These are phyloP conservation scores for Helicolenus hilgendorfi DNA, from an alignment of 2,797 vertebrate species.

Conservation along the genomic window DNA sequence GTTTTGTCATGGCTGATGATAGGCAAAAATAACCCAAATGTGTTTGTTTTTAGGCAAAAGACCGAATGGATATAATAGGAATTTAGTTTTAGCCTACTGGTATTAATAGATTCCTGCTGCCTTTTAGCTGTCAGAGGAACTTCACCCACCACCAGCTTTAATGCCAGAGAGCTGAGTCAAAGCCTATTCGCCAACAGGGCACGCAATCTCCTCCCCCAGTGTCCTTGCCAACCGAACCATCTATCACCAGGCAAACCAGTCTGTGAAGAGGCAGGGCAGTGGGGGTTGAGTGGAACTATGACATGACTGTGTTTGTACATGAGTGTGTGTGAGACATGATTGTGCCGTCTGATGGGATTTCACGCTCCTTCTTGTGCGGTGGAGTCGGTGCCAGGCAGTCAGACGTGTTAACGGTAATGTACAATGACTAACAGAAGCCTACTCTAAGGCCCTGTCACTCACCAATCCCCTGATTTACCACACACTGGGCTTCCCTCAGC, in stretches of 20 bases:
- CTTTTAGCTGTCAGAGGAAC: conserved; percentile 34
- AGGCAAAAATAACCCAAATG: neutral
- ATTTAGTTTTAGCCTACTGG: neutral
- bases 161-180: conserved; percentile 66
- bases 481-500: conserved; percentile 50
- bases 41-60: neutral
- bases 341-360: conserved; percentile 56
- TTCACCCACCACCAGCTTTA: conserved; percentile 14
- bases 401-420: conserved; percentile 25
- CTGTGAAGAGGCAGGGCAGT: neutral
- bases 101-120: neutral
- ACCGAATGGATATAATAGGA: neutral
- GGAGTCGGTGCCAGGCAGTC: conserved; percentile 40
- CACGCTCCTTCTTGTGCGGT: conserved; percentile 22
- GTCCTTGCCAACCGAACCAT: conserved; percentile 30
- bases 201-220: conserved; percentile 16
- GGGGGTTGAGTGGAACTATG: neutral
- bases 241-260: conserved; percentile 50
- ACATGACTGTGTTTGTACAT: conserved; percentile 16
- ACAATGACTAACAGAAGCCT: conserved; percentile 67
- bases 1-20: neutral
- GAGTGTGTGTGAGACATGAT: conserved; percentile 30
- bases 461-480: conserved; percentile 47
- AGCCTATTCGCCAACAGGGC: conserved; percentile 38
- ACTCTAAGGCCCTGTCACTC: conserved; percentile 43